These are phyloP conservation scores for Syrphus vitripennis DNA, from an alignment of 2,888 invertebrate species.

Conservation along the genomic window DNA sequence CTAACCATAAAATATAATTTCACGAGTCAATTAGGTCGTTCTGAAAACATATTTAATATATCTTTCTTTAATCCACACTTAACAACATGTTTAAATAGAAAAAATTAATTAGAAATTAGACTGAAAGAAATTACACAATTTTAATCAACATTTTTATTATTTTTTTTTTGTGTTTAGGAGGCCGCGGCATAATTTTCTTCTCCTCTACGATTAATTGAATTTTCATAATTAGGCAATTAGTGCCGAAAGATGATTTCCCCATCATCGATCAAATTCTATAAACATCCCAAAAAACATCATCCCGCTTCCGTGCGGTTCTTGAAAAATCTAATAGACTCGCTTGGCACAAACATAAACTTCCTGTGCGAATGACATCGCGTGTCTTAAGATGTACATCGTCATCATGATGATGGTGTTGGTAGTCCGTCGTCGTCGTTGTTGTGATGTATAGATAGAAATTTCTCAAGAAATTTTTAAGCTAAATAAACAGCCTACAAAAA, in stretches of 20 bases:
- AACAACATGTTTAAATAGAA: background rate
- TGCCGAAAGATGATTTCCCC: constrained; percentile 69
- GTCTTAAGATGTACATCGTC: constrained; percentile 17
- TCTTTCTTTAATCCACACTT: background rate
- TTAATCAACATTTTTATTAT: constrained; percentile 37
- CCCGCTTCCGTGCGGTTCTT: constrained; percentile 12
- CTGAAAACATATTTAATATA: background rate
- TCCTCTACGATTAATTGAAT: constrained; percentile 58
- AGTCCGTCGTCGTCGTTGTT: background rate
- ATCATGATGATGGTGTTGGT: background rate
- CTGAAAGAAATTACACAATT: constrained; percentile 40
- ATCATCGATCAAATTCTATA: constrained; percentile 69
- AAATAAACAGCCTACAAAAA: constrained; percentile 14
- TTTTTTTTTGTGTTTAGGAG: background rate
- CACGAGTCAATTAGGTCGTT: constrained; percentile 32
- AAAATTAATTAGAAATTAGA: constrained; percentile 37
- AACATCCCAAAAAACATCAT: constrained; percentile 48
- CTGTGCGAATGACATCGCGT: constrained; percentile 64
- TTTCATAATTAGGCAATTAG: constrained; percentile 68
- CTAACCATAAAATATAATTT: constrained; percentile 45
- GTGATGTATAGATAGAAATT: background rate
- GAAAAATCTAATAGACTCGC: background rate
- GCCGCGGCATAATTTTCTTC: background rate
- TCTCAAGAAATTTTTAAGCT: constrained; percentile 17
- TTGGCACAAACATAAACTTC: constrained; percentile 69